Conservation (phyloP, 2,888 invertebrate genomes). For the Phorcus lineatus region DNA sequence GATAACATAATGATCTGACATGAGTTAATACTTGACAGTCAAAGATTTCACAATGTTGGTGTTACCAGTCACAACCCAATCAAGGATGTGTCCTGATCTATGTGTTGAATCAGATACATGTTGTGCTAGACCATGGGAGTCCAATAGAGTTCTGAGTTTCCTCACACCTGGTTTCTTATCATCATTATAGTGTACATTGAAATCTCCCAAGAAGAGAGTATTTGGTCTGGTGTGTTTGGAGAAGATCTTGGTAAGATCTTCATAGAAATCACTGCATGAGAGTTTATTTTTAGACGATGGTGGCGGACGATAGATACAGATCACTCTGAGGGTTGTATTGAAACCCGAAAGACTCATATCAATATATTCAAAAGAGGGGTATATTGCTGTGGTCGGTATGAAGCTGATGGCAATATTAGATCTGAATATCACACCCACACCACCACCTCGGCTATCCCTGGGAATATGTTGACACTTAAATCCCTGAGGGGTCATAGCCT, state of each 20-base stretch:
- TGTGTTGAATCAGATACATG: neutral
- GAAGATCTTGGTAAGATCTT: neutral
- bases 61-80: neutral
- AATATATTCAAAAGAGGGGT: neutral
- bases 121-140: neutral
- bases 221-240: neutral
- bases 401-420: too few relatives aligned
- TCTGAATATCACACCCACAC: too few relatives aligned
- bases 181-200: neutral
- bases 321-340: neutral
- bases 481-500: too few relatives aligned
- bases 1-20: neutral
- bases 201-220: slow-evolving; percentile 9
- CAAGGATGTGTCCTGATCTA: slow-evolving; percentile 1
- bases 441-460: too few relatives aligned
- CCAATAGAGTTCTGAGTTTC: neutral
- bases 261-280: neutral
- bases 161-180: neutral
- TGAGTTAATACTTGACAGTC: neutral
- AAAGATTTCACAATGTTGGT: neutral
- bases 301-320: neutral
- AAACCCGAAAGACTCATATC: neutral
- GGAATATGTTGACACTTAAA: too few relatives aligned
- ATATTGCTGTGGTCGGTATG: too few relatives aligned
- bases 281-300: neutral